Percentiles rank a stretch among this genome's conserved stretches.
These are phyloP conservation scores for Drosophila rhopaloa DNA, from an alignment of 1,140 invertebrate species.

Conservation along the genomic window DNA sequence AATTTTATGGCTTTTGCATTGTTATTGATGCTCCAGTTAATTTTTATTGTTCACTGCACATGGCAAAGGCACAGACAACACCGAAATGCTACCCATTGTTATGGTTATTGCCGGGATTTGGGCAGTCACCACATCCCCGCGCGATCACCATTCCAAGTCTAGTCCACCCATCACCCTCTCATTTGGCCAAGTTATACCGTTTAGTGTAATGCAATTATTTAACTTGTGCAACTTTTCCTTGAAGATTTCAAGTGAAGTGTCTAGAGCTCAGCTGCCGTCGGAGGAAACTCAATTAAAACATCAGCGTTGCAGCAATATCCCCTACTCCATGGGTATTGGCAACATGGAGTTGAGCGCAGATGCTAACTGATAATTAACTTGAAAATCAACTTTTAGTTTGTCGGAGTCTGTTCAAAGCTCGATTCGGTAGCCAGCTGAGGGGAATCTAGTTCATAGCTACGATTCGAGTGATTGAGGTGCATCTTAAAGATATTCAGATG, in stretches of 20 bases:
- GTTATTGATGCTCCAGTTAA: constrained; percentile 76
- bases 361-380: constrained; percentile 81
- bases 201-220: constrained; percentile 81
- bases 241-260: constrained; percentile 19
- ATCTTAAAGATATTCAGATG: constrained; percentile 6
- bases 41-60: constrained; percentile 70
- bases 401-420: constrained; percentile 31
- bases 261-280: constrained; percentile 64
- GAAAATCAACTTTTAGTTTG: constrained; percentile 70
- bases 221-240: constrained; percentile 64
- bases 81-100: constrained; percentile 34
- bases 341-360: constrained; percentile 55
- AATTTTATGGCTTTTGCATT: constrained; percentile 79
- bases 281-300: constrained; percentile 81
- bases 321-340: constrained; percentile 19
- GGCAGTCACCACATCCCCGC: background rate
- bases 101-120: constrained; percentile 39
- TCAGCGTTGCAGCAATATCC: constrained; percentile 52
- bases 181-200: constrained; percentile 51
- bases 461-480: constrained; percentile 14
- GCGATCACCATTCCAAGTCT: background rate
- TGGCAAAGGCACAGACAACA: constrained; percentile 15
- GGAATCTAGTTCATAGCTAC: constrained; percentile 10
- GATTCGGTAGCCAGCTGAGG: constrained; percentile 27
- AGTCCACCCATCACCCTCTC: background rate